Evolutionary conservation across 1,140 invertebrate genomes (phyloP).

Genomic region (Trichomalopsis sarcophagae): DNA sequence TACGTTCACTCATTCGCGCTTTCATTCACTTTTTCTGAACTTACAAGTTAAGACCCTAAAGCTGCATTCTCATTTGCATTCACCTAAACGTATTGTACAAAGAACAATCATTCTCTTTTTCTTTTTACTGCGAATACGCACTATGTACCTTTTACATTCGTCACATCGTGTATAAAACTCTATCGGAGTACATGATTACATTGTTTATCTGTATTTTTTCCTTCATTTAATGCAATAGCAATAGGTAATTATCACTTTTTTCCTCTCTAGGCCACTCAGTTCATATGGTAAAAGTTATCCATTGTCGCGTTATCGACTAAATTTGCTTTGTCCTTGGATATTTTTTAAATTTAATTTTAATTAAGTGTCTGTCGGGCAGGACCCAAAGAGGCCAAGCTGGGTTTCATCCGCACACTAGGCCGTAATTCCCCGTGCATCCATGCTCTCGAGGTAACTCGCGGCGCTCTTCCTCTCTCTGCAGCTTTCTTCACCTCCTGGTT

Average conservation of each 20-base stretch:
- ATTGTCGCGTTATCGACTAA: conserved; percentile 64
- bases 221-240: conserved; percentile 68
- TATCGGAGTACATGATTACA: conserved; percentile 75
- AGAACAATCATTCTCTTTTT: conserved; percentile 73
- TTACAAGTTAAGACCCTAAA: conserved; percentile 71
- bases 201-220: conserved; percentile 68
- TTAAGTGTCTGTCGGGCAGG: conserved; percentile 64
- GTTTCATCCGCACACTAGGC: conserved; percentile 73
- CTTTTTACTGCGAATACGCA: conserved; percentile 59
- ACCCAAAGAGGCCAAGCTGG: conserved; percentile 71
- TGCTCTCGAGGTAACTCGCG: conserved; percentile 56
- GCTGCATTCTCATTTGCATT: conserved; percentile 72
- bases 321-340: conserved; percentile 62
- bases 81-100: conserved; percentile 75
- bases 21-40: conserved; percentile 60
- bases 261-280: conserved; percentile 75
- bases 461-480: conserved; percentile 26
- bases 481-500: conserved; percentile 22
- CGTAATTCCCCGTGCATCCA: conserved; percentile 60
- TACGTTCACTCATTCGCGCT: conserved; percentile 53
- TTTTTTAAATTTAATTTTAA: conserved; percentile 48
- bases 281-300: conserved; percentile 68
- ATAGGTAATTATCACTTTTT: conserved; percentile 73
- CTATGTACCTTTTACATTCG: conserved; percentile 72
- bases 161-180: conserved; percentile 76